phyloP scores from a whole-genome alignment of 2,113 vertebrate genomes.

The Cololabis saira region DNA sequence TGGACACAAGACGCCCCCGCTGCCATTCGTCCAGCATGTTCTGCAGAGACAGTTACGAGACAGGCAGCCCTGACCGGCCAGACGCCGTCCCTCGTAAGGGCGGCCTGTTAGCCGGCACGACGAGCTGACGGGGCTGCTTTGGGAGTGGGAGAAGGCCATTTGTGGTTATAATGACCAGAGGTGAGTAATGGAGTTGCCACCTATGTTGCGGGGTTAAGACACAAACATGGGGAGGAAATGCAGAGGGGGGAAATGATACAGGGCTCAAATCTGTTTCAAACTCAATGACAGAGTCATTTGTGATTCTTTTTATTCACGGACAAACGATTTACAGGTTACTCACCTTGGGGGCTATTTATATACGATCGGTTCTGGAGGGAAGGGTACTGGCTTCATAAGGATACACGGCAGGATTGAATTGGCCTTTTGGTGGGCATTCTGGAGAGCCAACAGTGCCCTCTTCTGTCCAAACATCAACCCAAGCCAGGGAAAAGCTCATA shows the following conservation, averaged over 20 bases:
- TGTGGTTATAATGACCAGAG: conserved; percentile 18
- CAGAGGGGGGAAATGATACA: conserved; percentile 10
- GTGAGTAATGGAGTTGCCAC: conserved; percentile 47
- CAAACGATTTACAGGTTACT: conserved; percentile 59
- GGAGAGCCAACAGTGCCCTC: conserved; percentile 66
- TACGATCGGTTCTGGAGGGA: conserved; percentile 60
- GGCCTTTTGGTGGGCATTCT: conserved; percentile 17
- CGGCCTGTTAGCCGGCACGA: conserved; percentile 20
- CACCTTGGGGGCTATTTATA: conserved; percentile 73
- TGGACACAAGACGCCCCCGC: conserved; percentile 21
- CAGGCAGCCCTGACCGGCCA: conserved; percentile 34
- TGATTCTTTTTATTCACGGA: conserved; percentile 48
- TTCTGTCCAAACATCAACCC: conserved; percentile 32
- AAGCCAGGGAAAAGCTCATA: conserved; percentile 1
- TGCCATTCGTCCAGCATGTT: conserved; percentile 38
- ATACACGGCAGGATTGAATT: conserved; percentile 57
- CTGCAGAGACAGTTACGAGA: conserved; percentile 37
- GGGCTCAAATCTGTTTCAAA: conserved; percentile 36
- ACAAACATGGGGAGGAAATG: conserved; percentile 32
- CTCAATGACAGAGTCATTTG: conserved; percentile 61
- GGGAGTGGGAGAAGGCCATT: conserved; percentile 27
- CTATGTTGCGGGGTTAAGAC: conserved; percentile 34
- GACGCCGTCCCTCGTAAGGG: conserved; percentile 34
- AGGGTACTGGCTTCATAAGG: conserved; percentile 40
- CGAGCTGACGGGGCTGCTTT: conserved; percentile 42